Percentiles rank a stretch among this genome's conserved stretches.
Evolutionary conservation across 2,113 vertebrate genomes (phyloP).

Genomic region (Laticauda laticaudata): DNA sequence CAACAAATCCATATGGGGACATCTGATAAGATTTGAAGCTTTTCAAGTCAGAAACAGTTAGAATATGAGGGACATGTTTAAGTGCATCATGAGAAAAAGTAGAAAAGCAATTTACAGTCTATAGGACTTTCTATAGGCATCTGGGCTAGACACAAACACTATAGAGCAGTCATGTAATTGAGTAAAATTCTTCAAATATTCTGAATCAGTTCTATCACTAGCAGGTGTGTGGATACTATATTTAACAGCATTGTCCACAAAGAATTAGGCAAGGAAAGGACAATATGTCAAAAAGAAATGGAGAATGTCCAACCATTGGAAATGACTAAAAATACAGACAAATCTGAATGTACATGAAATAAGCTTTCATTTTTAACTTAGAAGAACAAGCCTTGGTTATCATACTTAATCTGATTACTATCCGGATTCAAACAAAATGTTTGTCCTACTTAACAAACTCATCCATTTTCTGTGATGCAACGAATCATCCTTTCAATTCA

Average conservation of each 20-base stretch:
- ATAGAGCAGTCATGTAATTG: not conserved
- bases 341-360: no score
- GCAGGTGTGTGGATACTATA: not conserved
- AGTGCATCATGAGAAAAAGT: not conserved
- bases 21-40: not conserved
- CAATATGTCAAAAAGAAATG: not conserved
- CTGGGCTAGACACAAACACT: not conserved
- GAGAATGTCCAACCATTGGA: not conserved
- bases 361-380: not conserved
- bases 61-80: not conserved
- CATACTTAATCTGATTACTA: not conserved
- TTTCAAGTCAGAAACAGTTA: not conserved
- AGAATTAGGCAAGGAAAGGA: not conserved
- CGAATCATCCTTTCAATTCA: not conserved
- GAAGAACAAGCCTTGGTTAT: not conserved
- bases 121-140: not conserved
- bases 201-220: not conserved
- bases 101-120: not conserved
- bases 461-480: not conserved
- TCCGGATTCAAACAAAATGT: not conserved
- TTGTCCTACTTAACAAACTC: not conserved
- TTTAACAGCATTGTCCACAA: not conserved
- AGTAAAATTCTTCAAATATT: not conserved
- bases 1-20: not conserved
- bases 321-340: not conserved